phyloP scores from a whole-genome alignment of 2,113 vertebrate genomes.

The Microtus montanus region DNA sequence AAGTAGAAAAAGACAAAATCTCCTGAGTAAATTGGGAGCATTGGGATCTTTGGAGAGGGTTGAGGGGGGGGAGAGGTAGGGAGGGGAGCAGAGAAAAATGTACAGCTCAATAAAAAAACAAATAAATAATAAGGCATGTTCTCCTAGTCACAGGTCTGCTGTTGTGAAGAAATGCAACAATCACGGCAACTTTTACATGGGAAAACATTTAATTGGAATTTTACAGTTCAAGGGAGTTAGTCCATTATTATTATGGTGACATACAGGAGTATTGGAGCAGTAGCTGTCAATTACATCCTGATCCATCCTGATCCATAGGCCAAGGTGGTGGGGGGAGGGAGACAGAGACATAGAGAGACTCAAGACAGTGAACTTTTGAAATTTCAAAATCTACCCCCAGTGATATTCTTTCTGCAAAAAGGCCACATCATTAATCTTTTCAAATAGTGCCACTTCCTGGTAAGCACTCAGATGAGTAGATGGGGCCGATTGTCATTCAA shows the following conservation, averaged over 20 bases:
- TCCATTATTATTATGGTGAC: neutral
- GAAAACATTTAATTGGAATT: neutral
- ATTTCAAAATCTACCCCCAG: neutral
- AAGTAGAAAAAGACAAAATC: too few species aligned
- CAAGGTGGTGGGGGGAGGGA: rapidly evolving
- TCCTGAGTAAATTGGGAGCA: too few species aligned
- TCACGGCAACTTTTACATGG: too few species aligned
- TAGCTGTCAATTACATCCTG: neutral
- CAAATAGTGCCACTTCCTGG: neutral
- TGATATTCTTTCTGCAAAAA: neutral
- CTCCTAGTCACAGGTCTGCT: neutral
- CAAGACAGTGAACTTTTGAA: too few species aligned
- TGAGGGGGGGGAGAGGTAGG: too few species aligned
- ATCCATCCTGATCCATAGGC: neutral
- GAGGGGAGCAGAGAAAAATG: too few species aligned
- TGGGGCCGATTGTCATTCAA: neutral
- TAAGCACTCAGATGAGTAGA: neutral
- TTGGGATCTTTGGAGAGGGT: too few species aligned
- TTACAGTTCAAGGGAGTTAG: neutral
- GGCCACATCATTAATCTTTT: neutral
- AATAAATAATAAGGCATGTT: neutral
- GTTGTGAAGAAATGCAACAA: neutral
- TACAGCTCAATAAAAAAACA: too few species aligned
- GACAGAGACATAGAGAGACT: too few species aligned
- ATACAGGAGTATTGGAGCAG: neutral